Conservation (phyloP, 2,113 vertebrate genomes). For the Zeus faber region DNA sequence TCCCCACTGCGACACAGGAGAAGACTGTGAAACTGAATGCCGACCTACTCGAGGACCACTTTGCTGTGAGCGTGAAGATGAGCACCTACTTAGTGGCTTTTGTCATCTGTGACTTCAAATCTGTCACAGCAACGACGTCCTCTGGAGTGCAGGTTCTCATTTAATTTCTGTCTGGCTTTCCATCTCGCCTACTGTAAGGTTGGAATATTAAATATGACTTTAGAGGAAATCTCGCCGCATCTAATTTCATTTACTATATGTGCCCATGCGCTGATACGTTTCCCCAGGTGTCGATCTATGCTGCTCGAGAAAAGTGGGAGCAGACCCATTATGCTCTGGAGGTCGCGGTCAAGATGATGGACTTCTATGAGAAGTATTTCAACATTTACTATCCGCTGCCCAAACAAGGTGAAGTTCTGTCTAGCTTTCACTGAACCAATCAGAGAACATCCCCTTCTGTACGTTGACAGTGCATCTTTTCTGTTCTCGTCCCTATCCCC, state of each 20-base stretch:
- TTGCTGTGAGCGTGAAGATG: slow-evolving; percentile 74
- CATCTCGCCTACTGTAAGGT: not conserved
- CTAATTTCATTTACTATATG: too few relatives aligned
- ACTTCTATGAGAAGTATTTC: slow-evolving; percentile 79
- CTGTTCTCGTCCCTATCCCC: not conserved
- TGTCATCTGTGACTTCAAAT: slow-evolving; percentile 76
- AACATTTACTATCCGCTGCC: slow-evolving; percentile 78
- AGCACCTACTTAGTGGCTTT: slow-evolving; percentile 78
- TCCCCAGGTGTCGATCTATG: slow-evolving; percentile 75
- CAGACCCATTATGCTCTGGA: slow-evolving; percentile 76
- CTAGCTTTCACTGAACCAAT: not conserved
- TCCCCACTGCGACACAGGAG: slow-evolving; percentile 54
- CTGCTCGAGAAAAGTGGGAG: slow-evolving; percentile 69
- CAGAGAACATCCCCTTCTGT: not conserved
- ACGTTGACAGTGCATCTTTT: not conserved
- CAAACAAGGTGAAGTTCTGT: slow-evolving; percentile 67
- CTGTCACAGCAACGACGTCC: slow-evolving; percentile 64
- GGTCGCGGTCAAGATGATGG: slow-evolving; percentile 75
- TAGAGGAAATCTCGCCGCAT: too few relatives aligned
- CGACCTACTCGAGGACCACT: slow-evolving; percentile 70
- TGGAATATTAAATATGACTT: not conserved
- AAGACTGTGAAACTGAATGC: slow-evolving; percentile 51
- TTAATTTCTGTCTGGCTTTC: not conserved
- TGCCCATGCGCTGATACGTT: not conserved
- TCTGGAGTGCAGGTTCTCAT: slow-evolving; percentile 72